Base-by-base conservation (phyloP, 2,888 invertebrate species). In the Heteropelma amictum region DNA sequence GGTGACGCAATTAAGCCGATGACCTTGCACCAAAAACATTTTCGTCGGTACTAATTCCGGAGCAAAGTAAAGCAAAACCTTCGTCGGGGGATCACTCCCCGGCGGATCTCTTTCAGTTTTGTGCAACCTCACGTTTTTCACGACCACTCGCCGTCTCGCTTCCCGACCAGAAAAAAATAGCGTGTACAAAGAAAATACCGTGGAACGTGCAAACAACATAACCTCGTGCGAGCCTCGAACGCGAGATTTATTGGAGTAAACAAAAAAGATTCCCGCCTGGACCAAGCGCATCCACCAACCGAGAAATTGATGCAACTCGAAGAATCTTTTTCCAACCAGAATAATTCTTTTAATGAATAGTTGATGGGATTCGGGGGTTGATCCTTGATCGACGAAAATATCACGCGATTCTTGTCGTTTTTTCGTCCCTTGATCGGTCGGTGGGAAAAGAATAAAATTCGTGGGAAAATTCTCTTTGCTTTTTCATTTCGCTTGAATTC, bases 1-100 rank as follows among this genome's bases (percentile, higher is more conserved):
- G 87, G 88, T 88, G 88, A 87, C 79, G 87, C 86, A 86, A 87
- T 85, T 83, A 81, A 80, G 79, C 73, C 76, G 85, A 85, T 45
- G 76, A 72, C 88, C 88, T 88, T 85, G 87, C 83, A 82, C 86
- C 67, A 79, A 86, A 87, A 84, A 80, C 79, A 73, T 85, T 85
- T 84, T 83, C 77, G 78, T 84, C 83, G 84, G 80, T 72, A 76
- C 72, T 42, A 42, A n/a, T n/a, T 69, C 72, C 74, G 56, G 28
- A 12, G 35, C 53, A n/a, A n/a, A n/a, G 40, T 65, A 17, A 21
- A 14, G 28, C 53, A 21, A 53, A 64, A 19, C 45, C 38, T 51
- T 35, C 33, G 6, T 51, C 47, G 21, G 40, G 38, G n/a, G 21
- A 64, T 58, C 53, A 28, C 51, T 53, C 56, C 5, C 23, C 12